Evolutionary conservation across 1,140 invertebrate genomes (phyloP).

Genomic region (Drosophila bocki): DNA sequence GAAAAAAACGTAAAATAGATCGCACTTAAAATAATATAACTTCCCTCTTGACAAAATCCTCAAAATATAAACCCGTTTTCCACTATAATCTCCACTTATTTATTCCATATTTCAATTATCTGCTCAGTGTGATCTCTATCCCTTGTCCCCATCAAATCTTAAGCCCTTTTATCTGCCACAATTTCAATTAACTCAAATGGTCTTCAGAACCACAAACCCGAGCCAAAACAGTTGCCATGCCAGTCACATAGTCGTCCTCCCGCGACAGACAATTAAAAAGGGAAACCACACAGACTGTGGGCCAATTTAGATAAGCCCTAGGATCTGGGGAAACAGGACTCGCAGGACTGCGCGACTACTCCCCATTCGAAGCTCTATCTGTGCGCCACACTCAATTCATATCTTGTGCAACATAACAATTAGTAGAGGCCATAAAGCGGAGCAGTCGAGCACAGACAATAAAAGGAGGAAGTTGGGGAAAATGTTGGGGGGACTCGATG

Average conservation of each 20-base stretch:
- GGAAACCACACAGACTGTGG: conserved; percentile 59
- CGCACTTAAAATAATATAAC: background rate
- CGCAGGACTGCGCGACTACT: background rate
- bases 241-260: conserved; percentile 42
- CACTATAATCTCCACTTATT: conserved; percentile 1
- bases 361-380: conserved; percentile 21
- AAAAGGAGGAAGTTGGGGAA: conserved; percentile 34
- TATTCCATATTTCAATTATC: conserved; percentile 33
- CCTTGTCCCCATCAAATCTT: conserved; percentile 27
- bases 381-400: conserved; percentile 70
- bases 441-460: conserved; percentile 28
- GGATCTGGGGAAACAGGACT: conserved; percentile 33
- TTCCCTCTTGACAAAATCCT: background rate
- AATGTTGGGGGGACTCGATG: conserved; percentile 3
- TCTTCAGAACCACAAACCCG: conserved; percentile 17
- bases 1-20: background rate
- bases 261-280: conserved; percentile 58
- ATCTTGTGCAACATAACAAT: conserved; percentile 83
- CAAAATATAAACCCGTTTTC: background rate
- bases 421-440: conserved; percentile 65
- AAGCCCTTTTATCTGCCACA: conserved; percentile 39
- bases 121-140: conserved; percentile 3
- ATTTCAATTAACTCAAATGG: conserved; percentile 70
- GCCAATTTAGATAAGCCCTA: conserved; percentile 76
- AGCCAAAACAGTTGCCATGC: conserved; percentile 52